Percentiles rank a stretch among this genome's conserved stretches.
Conservation (phyloP, 2,888 invertebrate genomes). For the Trachelus troglodyta region DNA sequence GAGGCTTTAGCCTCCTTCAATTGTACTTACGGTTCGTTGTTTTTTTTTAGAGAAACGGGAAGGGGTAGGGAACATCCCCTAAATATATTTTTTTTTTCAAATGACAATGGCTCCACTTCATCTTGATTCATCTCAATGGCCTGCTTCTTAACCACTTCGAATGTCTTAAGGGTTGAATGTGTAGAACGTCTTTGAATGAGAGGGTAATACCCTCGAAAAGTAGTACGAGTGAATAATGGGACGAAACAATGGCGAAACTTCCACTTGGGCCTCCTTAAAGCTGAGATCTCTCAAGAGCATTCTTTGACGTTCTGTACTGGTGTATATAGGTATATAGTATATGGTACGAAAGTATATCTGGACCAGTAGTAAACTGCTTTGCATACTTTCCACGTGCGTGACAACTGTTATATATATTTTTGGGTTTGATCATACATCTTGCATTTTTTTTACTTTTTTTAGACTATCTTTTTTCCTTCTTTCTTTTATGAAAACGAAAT, state of each 20-base stretch:
- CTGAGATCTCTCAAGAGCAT: slow-evolving; percentile 28
- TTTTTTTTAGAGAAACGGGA: too few relatives aligned
- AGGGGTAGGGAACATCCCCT: too few relatives aligned
- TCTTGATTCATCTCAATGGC: neutral
- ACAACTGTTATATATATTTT: neutral
- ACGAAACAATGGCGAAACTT: slow-evolving; percentile 43
- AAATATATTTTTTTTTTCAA: too few relatives aligned
- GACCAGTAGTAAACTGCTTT: neutral
- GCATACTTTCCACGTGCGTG: neutral
- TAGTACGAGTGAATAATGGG: slow-evolving; percentile 53
- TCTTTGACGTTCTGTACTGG: slow-evolving; percentile 32
- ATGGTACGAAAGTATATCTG: neutral
- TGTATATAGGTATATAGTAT: neutral
- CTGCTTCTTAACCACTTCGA: neutral
- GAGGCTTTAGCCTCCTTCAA: too few relatives aligned
- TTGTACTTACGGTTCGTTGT: too few relatives aligned
- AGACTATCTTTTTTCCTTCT: neutral
- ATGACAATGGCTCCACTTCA: neutral
- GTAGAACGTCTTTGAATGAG: slow-evolving; percentile 4
- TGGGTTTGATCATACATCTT: neutral
- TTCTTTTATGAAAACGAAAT: neutral
- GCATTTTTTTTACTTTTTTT: neutral
- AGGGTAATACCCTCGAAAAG: slow-evolving; percentile 42
- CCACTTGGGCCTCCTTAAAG: neutral
- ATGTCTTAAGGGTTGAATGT: neutral